Evolutionary conservation across 2,113 vertebrate genomes (phyloP), one percentile per base, ranked within the genome.

Genomic region (Macroglossus sobrinus): DNA sequence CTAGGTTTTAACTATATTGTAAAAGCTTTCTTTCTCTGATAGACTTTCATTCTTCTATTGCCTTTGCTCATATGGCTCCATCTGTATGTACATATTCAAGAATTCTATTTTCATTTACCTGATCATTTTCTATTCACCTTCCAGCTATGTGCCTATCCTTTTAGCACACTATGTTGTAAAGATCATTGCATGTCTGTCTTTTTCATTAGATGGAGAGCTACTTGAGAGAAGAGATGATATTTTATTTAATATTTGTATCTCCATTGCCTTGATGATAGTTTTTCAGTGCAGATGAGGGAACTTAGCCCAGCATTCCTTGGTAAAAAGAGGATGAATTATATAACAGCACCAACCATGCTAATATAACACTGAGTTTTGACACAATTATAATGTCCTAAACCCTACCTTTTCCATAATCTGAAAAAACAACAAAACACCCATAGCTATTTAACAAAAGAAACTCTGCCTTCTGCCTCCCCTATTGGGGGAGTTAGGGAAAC

Each of bases 161-260:
- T 72, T 19, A 84, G 35, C 43, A 74, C 18, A 80, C 5, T 78
- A 0, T 69, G 6, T 87, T 89, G 14, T 85, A 72, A 94, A 94
- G 13, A 78, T 81, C 9, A 72, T 47, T 94, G 40, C 4, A 47
- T 55, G 28, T 35, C 6, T 95, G 1, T 82, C 21, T 88, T 94
- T 91, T 82, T 21, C 14, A 19, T 79, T 96, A 85, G 57, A n/a
- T 14, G 76, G 45, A 80, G 33, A 57, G 16, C 50, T 93, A 59
- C 33, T 81, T 89, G 19, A 84, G 45, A 93, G 91, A 66, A 96
- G 96, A 96, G 80, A 93, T 66, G 91, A 75, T 97, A 79, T 81
- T 21, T 94, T 89, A 79, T 80, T 90, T 86, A 80, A 24, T 68
- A 76, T 94, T 82, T 90, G 3, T 76, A n/a, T 91, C 24, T 94